Base-by-base conservation (phyloP, 2,797 vertebrate genomes). In the Triplophysa yarkandensis region DNA sequence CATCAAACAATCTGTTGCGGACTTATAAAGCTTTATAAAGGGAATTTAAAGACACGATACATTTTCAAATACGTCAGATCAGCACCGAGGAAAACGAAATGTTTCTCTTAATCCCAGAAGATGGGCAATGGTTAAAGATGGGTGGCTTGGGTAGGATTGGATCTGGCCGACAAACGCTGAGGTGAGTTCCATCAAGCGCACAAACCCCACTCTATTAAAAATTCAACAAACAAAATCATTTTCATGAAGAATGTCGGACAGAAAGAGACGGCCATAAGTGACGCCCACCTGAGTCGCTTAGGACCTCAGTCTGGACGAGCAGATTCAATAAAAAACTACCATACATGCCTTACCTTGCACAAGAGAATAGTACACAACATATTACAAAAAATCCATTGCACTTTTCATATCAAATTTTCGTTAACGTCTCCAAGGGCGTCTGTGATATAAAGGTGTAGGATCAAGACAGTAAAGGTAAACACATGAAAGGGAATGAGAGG, bases 191-290 rank as follows among this genome's bases (percentile, higher is more conserved):
- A 46, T 30, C 28, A 36, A 30, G 25, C 13, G 11, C 32, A 41
- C 32, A n/a, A 63, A 52, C 32, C 60, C 60, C 32, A 64, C 17
- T 21, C 1, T 55, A 64, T 79, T 34, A 75, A 57, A 66, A 66
- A 71, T 50, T 6, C 48, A 66, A 28, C 44, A 60, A 21, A 48
- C 27, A 14, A 55, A 36, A 70, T 57, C 4, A 70, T 48, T 46
- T 52, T 32, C 28, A 11, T 46, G 39, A 21, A 25, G 48, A 57
- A 44, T 71, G 11, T 19, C 28, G 39, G 36, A 77, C 30, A 64
- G 50, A 39, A 65, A 63, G 21, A 32, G 17, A 23, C 19, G 46
- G 39, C 41, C 27, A 57, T 77, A 39, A 77, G 27, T 13, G 32
- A 43, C 39, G n/a, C 39, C 30, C 39, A 66, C 67, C 39, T 46